These are phyloP conservation scores for Cliona cf. orientalis DNA, from an alignment of 37 sponge, comb jelly and placozoan genomes.

Conservation along the genomic window DNA sequence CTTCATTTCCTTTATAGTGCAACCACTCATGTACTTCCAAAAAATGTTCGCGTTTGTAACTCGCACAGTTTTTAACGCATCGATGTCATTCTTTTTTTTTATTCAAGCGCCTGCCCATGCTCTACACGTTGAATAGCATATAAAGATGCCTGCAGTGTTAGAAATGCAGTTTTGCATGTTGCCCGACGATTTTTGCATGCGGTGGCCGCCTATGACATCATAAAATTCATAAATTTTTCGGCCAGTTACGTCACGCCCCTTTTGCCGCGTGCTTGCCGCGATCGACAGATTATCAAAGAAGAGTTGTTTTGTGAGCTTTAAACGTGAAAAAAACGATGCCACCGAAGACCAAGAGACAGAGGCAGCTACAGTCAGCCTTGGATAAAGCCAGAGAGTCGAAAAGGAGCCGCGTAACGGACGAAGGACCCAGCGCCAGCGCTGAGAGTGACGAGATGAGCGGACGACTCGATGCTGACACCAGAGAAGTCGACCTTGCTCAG, in stretches of 20 bases:
- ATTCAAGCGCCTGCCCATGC: too few species aligned
- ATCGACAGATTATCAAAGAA: not conserved
- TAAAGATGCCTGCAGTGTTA: too few species aligned
- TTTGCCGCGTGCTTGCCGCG: constrained; percentile 12
- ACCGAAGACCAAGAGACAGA: constrained; percentile 48
- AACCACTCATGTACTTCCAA: too few species aligned
- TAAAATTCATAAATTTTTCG: constrained; percentile 1
- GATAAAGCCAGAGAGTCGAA: constrained; percentile 40
- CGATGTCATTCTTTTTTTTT: too few species aligned
- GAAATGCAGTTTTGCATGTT: too few species aligned
- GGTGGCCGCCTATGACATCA: constrained; percentile 26
- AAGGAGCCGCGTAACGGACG: not conserved
- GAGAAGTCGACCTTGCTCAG: constrained; percentile 7
- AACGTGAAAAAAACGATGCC: constrained; percentile 35
- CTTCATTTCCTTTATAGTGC: too few species aligned
- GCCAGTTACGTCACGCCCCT: not conserved
- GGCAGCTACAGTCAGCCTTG: constrained; percentile 2
- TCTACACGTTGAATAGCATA: too few species aligned
- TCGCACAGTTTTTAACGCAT: too few species aligned
- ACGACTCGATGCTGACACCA: too few species aligned
- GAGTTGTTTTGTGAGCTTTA: not conserved
- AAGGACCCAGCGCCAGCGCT: not conserved
- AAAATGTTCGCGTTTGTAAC: too few species aligned
- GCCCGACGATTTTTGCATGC: too few species aligned
- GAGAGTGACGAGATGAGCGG: not conserved